phyloP scores from a whole-genome alignment of 2,888 invertebrate species.

The Drosophila neonasuta region DNA sequence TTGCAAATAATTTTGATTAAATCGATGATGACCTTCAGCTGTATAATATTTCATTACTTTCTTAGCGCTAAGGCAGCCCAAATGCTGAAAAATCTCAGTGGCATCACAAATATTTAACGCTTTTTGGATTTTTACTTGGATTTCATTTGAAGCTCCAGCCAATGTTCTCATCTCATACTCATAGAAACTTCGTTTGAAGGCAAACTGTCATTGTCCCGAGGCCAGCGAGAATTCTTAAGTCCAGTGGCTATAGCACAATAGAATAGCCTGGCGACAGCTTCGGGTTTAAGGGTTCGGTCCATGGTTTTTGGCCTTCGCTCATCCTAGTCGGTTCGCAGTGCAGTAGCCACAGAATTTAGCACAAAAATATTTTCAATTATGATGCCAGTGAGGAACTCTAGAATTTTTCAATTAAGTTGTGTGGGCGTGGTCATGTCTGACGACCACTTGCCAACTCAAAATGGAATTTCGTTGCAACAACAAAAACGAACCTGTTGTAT shows the following conservation, averaged over 20 bases:
- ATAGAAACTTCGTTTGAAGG: slow-evolving; percentile 3
- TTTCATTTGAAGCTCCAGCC: slow-evolving; percentile 7
- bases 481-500: slow-evolving; percentile 19
- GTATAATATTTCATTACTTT: slow-evolving; percentile 1
- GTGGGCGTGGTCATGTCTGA: slow-evolving; percentile 29
- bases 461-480: slow-evolving; percentile 62
- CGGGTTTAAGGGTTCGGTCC: slow-evolving; percentile 23
- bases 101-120: slow-evolving; percentile 31
- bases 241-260: slow-evolving; percentile 57
- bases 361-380: slow-evolving; percentile 76
- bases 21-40: not conserved
- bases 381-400: slow-evolving; percentile 72
- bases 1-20: not conserved
- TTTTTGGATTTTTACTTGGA: not conserved
- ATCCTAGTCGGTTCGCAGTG: slow-evolving; percentile 4
- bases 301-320: slow-evolving; percentile 8
- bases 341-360: slow-evolving; percentile 62
- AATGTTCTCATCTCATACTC: slow-evolving; percentile 18
- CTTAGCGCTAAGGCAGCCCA: not conserved
- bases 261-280: slow-evolving; percentile 60
- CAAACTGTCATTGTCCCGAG: slow-evolving; percentile 27
- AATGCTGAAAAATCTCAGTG: slow-evolving; percentile 18
- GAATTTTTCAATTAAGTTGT: slow-evolving; percentile 74
- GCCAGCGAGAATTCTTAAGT: slow-evolving; percentile 23
- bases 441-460: slow-evolving; percentile 48